Conservation (phyloP, 2,888 invertebrate genomes). For the Cheilosia grossa region DNA sequence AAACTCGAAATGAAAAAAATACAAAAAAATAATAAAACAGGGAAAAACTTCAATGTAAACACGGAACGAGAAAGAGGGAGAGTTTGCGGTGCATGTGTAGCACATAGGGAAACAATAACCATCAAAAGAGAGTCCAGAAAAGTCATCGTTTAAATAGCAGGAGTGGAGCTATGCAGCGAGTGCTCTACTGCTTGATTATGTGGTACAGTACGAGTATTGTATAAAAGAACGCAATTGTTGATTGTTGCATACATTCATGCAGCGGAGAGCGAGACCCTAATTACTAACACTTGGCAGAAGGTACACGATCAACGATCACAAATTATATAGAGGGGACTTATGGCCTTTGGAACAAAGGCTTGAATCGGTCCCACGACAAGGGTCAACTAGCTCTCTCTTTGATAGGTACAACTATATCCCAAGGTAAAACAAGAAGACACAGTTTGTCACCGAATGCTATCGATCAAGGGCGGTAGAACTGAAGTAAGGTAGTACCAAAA, state of each 20-base stretch:
- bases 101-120: conserved; percentile 19
- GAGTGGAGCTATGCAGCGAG: background rate
- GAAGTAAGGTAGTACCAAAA: no score
- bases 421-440: no score
- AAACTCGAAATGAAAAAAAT: conserved; percentile 7
- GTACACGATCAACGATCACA: background rate
- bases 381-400: background rate
- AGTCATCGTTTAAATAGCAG: conserved; percentile 10
- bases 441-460: no score
- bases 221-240: conserved; percentile 5
- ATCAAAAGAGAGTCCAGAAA: conserved; percentile 2
- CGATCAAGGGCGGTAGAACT: no score
- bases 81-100: conserved; percentile 21
- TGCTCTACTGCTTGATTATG: background rate
- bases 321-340: background rate
- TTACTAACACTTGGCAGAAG: background rate
- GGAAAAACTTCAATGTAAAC: conserved; percentile 45
- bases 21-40: conserved; percentile 32
- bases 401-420: background rate
- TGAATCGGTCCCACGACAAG: background rate
- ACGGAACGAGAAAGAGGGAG: conserved; percentile 37
- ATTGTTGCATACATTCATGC: background rate
- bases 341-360: background rate
- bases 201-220: background rate
- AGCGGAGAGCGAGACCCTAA: background rate